Conservation (phyloP, 2,888 invertebrate genomes). For the Chromoteleia sp. region DNA sequence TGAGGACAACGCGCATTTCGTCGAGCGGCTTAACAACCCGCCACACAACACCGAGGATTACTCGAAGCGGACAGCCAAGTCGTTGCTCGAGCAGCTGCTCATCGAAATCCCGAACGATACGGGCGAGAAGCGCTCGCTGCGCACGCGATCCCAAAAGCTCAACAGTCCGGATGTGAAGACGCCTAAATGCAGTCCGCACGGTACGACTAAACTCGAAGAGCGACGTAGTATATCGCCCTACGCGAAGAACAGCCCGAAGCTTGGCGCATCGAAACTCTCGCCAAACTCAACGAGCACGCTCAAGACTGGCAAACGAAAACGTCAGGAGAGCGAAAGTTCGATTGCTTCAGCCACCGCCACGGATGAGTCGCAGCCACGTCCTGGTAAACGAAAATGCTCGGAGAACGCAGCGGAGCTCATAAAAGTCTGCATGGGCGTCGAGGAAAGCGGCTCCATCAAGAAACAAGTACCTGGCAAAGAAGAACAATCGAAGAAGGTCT, state of each 20-base stretch:
- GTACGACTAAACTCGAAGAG: conserved; percentile 79
- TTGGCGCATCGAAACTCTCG: conserved; percentile 77
- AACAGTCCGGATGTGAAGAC: conserved; percentile 83
- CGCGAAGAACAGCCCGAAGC: conserved; percentile 84
- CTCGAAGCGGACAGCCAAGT: conserved; percentile 83
- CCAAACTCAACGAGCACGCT: conserved; percentile 78
- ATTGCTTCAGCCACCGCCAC: conserved; percentile 87
- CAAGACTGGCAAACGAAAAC: conserved; percentile 88
- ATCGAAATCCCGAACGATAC: conserved; percentile 92
- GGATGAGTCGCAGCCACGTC: conserved; percentile 85
- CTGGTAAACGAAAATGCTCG: conserved; percentile 87
- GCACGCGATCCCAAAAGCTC: conserved; percentile 82
- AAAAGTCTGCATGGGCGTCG: conserved; percentile 86
- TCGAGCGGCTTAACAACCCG: conserved; percentile 77
- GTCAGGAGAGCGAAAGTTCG: conserved; percentile 92
- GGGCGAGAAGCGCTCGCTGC: conserved; percentile 85
- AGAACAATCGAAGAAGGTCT: conserved; percentile 82
- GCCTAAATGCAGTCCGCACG: conserved; percentile 82
- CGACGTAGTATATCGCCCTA: conserved; percentile 84
- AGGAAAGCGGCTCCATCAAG: conserved; percentile 83
- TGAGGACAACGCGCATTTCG: conserved; percentile 79
- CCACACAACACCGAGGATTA: conserved; percentile 80
- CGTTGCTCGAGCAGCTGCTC: conserved; percentile 91
- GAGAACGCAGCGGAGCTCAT: conserved; percentile 87
- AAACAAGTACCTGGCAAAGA: conserved; percentile 84